A percentile compares a stretch with the other conserved stretches of the same genome.
These are phyloP conservation scores for Oligia fasciuncula DNA, from an alignment of 2,888 invertebrate species.

Conservation along the genomic window DNA sequence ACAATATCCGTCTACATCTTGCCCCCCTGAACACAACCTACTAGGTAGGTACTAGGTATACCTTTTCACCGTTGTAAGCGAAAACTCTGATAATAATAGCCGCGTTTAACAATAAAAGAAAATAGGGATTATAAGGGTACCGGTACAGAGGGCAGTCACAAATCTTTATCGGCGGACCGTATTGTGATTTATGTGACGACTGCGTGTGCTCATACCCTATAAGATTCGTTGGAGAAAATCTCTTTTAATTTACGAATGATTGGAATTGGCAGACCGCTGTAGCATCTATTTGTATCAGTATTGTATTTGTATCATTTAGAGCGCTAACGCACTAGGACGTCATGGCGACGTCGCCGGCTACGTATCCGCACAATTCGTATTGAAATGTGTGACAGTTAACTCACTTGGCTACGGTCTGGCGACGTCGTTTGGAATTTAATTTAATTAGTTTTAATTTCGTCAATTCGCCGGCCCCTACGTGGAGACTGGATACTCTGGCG, in stretches of 20 bases:
- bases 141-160: conserved; percentile 70
- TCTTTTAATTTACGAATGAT: conserved; percentile 54
- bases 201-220: conserved; percentile 52
- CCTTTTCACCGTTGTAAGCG: conserved; percentile 40
- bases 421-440: too few relatives aligned
- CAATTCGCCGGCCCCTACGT: too few relatives aligned
- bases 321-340: too few relatives aligned
- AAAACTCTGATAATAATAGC: conserved; percentile 65
- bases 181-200: conserved; percentile 64
- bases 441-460: too few relatives aligned
- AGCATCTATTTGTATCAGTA: background rate
- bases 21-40: background rate
- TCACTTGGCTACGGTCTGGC: too few relatives aligned
- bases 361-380: too few relatives aligned
- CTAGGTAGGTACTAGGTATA: background rate
- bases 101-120: conserved; percentile 74
- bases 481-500: too few relatives aligned
- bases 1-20: background rate
- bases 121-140: conserved; percentile 72
- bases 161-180: conserved; percentile 75
- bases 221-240: conserved; percentile 56
- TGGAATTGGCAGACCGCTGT: background rate
- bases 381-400: too few relatives aligned
- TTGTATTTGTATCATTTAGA: background rate
- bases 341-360: too few relatives aligned